These are phyloP conservation scores for Sepioteuthis lessoniana DNA, from an alignment of 2,888 invertebrate genomes.

Conservation along the genomic window DNA sequence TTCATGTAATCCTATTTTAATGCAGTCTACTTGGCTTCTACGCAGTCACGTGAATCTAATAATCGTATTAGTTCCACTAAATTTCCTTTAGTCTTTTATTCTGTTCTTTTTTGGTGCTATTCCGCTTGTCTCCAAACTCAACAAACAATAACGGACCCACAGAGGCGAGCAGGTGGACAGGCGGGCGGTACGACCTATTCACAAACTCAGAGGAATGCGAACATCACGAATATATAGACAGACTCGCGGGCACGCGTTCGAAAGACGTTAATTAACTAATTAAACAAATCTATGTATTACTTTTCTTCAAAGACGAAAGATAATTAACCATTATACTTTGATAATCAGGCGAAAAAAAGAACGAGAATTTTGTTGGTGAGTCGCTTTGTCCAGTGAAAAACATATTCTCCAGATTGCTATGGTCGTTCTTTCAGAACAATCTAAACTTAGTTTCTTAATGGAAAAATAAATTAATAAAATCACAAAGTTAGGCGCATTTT, in stretches of 20 bases:
- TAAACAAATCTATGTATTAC: not conserved
- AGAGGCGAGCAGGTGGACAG: not conserved
- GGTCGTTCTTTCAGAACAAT: not conserved
- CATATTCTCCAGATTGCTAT: not conserved
- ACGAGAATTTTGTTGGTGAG: not conserved
- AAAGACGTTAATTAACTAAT: not conserved
- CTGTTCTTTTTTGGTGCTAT: not conserved
- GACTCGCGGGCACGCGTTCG: not conserved
- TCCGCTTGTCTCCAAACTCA: conserved; percentile 5
- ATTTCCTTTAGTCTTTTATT: not conserved
- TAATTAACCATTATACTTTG: not conserved
- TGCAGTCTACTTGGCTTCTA: not conserved
- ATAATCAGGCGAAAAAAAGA: not conserved
- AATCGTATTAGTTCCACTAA: conserved; percentile 17
- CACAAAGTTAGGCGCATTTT: not conserved
- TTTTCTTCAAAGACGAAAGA: not conserved
- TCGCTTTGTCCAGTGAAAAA: not conserved
- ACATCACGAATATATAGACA: not conserved
- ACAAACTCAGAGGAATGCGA: not conserved
- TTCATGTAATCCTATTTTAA: not conserved
- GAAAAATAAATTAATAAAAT: not conserved
- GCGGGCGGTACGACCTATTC: not conserved
- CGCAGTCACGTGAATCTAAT: conserved; percentile 1
- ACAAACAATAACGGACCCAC: not conserved
- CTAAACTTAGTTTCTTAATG: not conserved